Evolutionary conservation across 2,888 invertebrate genomes (phyloP), one percentile per base, ranked within the genome.

Genomic region (Drosophila prolongata): DNA sequence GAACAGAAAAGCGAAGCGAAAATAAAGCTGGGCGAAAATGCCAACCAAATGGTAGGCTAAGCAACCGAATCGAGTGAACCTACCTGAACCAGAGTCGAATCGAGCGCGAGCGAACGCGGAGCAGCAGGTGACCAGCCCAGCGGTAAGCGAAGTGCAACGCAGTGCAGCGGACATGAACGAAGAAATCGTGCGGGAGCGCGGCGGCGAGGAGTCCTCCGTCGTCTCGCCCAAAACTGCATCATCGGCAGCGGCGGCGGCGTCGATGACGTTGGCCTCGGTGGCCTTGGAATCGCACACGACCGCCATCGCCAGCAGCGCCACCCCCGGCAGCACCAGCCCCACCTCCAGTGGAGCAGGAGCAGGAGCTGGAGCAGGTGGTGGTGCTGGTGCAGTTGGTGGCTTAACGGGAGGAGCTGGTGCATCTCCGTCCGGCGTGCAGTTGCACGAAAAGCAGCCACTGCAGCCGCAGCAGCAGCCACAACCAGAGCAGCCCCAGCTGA

Each of bases 181-280:
- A 19, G 56, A 78, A 74, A 52, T 47, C 49, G 67, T 57, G 60
- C 49, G 66, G 75, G 80, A 85, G 72, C 77, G 65, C 77, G 90
- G 91, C 90, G 90, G 88, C 84, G 91, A 91, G 78, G 85, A 88
- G 75, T 79, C 86, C 77, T 79, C 86, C 77, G 78, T 85, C 78
- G 71, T 77, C 78, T 80, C 77, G 52, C 76, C 87, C 55, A 87
- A 83, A 76, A 79, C 68, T 76, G 76, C 71, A 42, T 30, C 30
- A 30, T 30, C 30, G 30, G 30, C 30, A 30, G 40, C 79, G 68
- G 76, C 80, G 58, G 62, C 65, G 60, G 34, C 70, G 8, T 50
- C 75, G 75, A 73, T 47, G 46, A 82, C 89, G 74, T 72, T 85
- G 76, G 77, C 79, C 54, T 75, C 88, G 75, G 70, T 79, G 76